Conservation (phyloP, 2,797 vertebrate species). For the Heliangelus exortis region DNA sequence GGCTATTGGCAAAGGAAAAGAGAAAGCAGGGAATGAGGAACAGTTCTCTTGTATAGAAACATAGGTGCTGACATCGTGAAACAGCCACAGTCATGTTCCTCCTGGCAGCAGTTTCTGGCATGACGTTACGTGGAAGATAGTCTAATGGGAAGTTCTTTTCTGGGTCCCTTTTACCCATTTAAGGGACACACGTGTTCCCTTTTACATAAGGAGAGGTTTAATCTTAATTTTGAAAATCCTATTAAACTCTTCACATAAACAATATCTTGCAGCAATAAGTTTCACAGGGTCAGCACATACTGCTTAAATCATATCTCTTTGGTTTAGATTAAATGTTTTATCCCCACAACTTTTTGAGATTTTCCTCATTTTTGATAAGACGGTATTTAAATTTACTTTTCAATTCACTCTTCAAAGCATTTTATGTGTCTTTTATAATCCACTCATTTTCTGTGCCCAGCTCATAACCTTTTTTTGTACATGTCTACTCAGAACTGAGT, state of each 20-base stretch:
- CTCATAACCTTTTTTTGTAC: neutral
- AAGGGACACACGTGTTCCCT: neutral
- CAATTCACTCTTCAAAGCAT: neutral
- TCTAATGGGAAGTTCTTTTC: neutral
- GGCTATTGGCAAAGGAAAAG: neutral
- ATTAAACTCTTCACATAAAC: neutral
- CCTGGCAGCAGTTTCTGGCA: neutral
- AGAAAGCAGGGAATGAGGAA: neutral
- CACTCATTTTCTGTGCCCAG: neutral
- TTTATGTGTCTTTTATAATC: neutral
- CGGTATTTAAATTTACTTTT: constrained; percentile 11
- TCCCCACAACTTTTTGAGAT: neutral
- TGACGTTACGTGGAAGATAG: neutral
- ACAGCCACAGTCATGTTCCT: neutral
- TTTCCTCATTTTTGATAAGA: neutral
- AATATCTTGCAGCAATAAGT: neutral
- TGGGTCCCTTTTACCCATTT: neutral
- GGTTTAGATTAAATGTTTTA: neutral
- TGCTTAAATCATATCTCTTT: neutral
- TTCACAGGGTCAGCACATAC: neutral
- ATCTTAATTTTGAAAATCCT: neutral
- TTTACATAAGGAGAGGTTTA: neutral
- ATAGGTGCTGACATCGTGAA: neutral
- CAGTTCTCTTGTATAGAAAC: neutral
- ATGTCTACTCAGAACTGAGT: neutral